A percentile compares a stretch with the other conserved stretches of the same genome.
These are phyloP conservation scores for Augiades crinisus DNA, from an alignment of 2,888 invertebrate genomes.

Conservation along the genomic window DNA sequence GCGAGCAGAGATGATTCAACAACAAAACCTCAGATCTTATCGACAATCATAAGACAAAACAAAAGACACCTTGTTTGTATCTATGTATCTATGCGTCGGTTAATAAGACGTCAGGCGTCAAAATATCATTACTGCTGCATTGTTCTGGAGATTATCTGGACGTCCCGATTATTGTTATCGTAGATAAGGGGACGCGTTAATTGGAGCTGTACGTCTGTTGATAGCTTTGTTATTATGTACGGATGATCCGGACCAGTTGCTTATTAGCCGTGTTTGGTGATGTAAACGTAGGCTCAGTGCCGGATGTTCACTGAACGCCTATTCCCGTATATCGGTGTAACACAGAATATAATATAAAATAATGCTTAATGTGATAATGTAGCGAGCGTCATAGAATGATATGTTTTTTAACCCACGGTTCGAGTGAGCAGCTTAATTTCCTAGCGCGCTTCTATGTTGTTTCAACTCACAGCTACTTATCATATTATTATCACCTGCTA, in stretches of 20 bases:
- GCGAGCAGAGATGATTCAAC: not conserved
- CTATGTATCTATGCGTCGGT: slow-evolving; percentile 27
- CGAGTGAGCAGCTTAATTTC: too few relatives aligned
- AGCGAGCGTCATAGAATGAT: too few relatives aligned
- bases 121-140: slow-evolving; percentile 51
- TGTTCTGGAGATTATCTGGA: slow-evolving; percentile 44
- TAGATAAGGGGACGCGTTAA: slow-evolving; percentile 21
- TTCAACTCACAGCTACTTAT: too few relatives aligned
- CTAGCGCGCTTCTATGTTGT: too few relatives aligned
- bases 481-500: too few relatives aligned
- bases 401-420: too few relatives aligned
- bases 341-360: too few relatives aligned
- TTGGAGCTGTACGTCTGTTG: slow-evolving; percentile 2
- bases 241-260: slow-evolving; percentile 6
- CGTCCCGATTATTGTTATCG: slow-evolving; percentile 30
- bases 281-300: too few relatives aligned
- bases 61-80: slow-evolving; percentile 21
- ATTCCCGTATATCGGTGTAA: too few relatives aligned
- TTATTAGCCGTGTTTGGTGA: not conserved
- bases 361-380: too few relatives aligned
- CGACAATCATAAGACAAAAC: slow-evolving; percentile 10
- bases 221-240: slow-evolving; percentile 8
- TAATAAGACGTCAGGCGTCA: slow-evolving; percentile 62
- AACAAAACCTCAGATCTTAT: not conserved
- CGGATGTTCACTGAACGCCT: too few relatives aligned